These are phyloP conservation scores for Epiblema foenella DNA, from an alignment of 2,888 invertebrate genomes.

Conservation along the genomic window DNA sequence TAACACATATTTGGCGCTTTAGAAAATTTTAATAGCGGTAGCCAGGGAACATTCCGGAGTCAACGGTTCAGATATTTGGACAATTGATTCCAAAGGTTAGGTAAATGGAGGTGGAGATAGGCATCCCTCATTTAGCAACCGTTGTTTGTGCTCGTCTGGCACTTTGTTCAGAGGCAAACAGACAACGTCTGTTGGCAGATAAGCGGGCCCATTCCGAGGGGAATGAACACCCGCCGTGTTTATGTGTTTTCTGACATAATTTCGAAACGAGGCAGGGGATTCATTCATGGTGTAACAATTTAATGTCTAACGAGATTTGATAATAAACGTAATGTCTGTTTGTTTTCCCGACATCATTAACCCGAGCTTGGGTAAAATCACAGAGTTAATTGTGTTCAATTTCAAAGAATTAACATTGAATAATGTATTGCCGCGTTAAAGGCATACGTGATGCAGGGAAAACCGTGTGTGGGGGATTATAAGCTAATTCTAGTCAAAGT, in stretches of 20 bases:
- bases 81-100: slow-evolving; percentile 36
- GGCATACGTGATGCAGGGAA: slow-evolving; percentile 26
- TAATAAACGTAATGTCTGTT: slow-evolving; percentile 43
- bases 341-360: slow-evolving; percentile 36
- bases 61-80: slow-evolving; percentile 22
- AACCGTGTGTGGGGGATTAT: slow-evolving; percentile 26
- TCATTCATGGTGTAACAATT: slow-evolving; percentile 45
- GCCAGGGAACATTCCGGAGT: slow-evolving; percentile 21
- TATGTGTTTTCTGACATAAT: slow-evolving; percentile 46
- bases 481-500: slow-evolving; percentile 25
- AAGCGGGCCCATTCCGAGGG: slow-evolving; percentile 58
- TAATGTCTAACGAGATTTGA: slow-evolving; percentile 35
- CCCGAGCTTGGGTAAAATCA: slow-evolving; percentile 12
- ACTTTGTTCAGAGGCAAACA: slow-evolving; percentile 68
- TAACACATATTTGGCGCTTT: slow-evolving; percentile 38
- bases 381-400: slow-evolving; percentile 5
- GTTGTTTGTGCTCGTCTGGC: slow-evolving; percentile 64
- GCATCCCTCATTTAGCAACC: slow-evolving; percentile 58
- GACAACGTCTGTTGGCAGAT: slow-evolving; percentile 62
- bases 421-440: slow-evolving; percentile 24
- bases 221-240: slow-evolving; percentile 51
- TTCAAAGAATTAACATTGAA: slow-evolving; percentile 25
- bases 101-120: slow-evolving; percentile 48
- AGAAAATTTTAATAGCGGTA: slow-evolving; percentile 36
- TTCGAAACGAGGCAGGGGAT: slow-evolving; percentile 47